Evolutionary conservation across 2,797 vertebrate species (phyloP).

Genomic region (Limosa lapponica): DNA sequence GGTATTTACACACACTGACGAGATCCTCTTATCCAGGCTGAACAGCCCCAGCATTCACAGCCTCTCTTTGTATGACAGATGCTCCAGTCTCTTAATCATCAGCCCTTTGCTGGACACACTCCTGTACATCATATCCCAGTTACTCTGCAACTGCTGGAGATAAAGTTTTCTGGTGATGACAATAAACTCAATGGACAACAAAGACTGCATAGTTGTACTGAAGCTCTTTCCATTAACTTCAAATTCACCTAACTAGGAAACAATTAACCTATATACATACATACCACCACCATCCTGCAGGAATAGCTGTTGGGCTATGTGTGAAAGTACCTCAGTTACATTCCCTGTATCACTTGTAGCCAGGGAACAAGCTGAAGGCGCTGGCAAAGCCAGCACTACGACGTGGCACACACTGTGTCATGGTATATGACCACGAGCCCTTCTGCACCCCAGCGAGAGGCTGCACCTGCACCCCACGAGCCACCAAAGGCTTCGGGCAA

Average conservation of each 20-base stretch:
- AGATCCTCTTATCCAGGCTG: not conserved
- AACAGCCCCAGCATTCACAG: rapidly evolving
- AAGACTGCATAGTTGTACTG: not conserved
- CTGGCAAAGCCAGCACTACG: not conserved
- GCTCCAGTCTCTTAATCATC: not conserved
- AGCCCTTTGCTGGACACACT: not conserved
- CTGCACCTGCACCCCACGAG: rapidly evolving
- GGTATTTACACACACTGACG: not conserved
- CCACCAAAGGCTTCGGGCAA: not conserved
- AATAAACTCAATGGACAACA: not conserved
- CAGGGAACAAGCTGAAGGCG: not conserved
- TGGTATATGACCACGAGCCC: not conserved
- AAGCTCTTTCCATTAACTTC: not conserved
- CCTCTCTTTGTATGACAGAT: not conserved
- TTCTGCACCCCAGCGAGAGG: rapidly evolving
- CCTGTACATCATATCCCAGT: not conserved
- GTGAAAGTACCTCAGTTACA: rapidly evolving
- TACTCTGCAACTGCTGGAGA: not conserved
- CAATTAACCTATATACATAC: not conserved
- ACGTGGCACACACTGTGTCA: not conserved
- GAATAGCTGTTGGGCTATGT: rapidly evolving
- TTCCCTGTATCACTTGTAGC: rapidly evolving
- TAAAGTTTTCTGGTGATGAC: not conserved
- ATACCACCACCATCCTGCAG: not conserved
- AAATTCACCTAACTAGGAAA: not conserved